Percentiles rank a stretch among this genome's conserved stretches.
phyloP scores from a whole-genome alignment of 1,140 invertebrate genomes.

The Dendroctonus valens region DNA sequence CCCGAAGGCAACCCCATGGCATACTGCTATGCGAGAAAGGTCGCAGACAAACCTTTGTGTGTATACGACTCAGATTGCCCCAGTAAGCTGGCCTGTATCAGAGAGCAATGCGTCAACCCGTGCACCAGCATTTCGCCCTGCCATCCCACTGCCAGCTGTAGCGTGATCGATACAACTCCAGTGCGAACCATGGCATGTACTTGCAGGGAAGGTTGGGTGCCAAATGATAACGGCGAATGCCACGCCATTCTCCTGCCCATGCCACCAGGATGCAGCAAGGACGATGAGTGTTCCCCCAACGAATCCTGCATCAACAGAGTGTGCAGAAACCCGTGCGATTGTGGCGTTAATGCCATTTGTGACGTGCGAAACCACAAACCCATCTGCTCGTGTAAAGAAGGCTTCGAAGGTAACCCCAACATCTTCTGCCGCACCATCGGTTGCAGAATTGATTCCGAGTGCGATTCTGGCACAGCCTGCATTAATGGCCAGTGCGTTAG shows the following conservation, averaged over 20 bases:
- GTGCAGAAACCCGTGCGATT: slow-evolving; percentile 84
- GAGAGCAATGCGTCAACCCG: slow-evolving; percentile 74
- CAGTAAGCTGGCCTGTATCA: slow-evolving; percentile 76
- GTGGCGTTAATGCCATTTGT: slow-evolving; percentile 81
- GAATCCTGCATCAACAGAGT: slow-evolving; percentile 83
- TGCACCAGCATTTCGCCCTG: slow-evolving; percentile 73
- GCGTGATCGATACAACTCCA: slow-evolving; percentile 76
- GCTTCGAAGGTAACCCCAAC: slow-evolving; percentile 83
- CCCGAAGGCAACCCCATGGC: slow-evolving; percentile 75
- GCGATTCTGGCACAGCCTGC: slow-evolving; percentile 75
- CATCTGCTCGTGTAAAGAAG: slow-evolving; percentile 78
- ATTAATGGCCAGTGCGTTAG: slow-evolving; percentile 81
- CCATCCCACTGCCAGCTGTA: slow-evolving; percentile 67
- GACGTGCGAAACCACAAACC: slow-evolving; percentile 79
- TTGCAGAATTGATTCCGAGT: slow-evolving; percentile 76
- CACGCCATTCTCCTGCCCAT: slow-evolving; percentile 66
- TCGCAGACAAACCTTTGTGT: slow-evolving; percentile 68
- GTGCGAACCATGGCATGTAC: slow-evolving; percentile 82
- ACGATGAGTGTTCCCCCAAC: slow-evolving; percentile 73
- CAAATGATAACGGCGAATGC: slow-evolving; percentile 73
- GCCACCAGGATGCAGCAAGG: slow-evolving; percentile 70
- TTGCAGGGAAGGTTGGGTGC: slow-evolving; percentile 79
- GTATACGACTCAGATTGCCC: slow-evolving; percentile 75
- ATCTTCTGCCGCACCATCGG: slow-evolving; percentile 74
- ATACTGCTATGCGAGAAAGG: slow-evolving; percentile 63